Conservation (phyloP, 2,888 invertebrate species). For the Alentia gelatinosa region DNA sequence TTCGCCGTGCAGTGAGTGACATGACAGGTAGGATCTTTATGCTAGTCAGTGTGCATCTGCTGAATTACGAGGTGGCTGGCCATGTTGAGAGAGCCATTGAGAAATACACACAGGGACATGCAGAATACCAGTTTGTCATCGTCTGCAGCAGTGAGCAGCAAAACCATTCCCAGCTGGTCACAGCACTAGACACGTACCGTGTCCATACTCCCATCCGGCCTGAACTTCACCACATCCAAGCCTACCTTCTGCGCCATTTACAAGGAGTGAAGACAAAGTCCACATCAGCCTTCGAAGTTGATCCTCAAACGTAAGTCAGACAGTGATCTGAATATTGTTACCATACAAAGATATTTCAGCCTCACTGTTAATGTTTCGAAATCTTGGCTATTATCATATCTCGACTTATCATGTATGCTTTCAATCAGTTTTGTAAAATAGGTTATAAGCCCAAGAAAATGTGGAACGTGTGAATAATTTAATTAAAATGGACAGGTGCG, state of each 20-base stretch:
- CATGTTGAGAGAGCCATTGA: constrained; percentile 46
- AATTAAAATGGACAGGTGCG: too few relatives aligned
- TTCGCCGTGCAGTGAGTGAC: constrained; percentile 66
- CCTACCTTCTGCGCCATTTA: constrained; percentile 66
- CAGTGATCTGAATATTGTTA: too few relatives aligned
- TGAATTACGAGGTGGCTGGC: constrained; percentile 67
- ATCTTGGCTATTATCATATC: too few relatives aligned
- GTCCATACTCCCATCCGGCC: constrained; percentile 61
- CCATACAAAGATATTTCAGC: too few relatives aligned
- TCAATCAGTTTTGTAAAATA: too few relatives aligned
- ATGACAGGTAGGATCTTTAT: constrained; percentile 66
- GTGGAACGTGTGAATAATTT: too few relatives aligned
- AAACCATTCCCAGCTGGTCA: constrained; percentile 71
- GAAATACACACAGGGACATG: background rate
- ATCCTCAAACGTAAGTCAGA: constrained; percentile 24
- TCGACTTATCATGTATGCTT: too few relatives aligned
- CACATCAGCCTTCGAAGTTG: background rate
- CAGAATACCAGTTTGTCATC: constrained; percentile 68
- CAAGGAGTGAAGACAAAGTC: background rate
- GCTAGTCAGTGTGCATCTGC: constrained; percentile 68
- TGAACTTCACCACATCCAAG: constrained; percentile 55
- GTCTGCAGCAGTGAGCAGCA: constrained; percentile 73
- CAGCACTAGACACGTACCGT: constrained; percentile 70
- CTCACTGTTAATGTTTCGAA: too few relatives aligned
- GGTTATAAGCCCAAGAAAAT: too few relatives aligned